Evolutionary conservation across 2,797 vertebrate species (phyloP).

Genomic region (Chelon auratus): DNA sequence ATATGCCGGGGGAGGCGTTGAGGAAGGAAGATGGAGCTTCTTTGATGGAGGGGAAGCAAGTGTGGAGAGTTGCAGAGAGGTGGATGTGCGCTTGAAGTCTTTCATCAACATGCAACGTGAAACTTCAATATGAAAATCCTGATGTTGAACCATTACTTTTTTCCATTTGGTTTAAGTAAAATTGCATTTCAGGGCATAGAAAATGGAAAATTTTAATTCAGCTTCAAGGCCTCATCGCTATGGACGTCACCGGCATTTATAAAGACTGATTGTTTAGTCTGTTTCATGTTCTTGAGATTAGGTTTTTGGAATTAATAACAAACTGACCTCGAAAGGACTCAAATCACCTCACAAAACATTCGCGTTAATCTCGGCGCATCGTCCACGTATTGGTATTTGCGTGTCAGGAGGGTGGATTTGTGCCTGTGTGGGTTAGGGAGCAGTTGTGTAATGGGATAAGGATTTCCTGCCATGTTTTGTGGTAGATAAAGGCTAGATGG

Average conservation of each 20-base stretch:
- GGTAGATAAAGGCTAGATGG: constrained; percentile 61
- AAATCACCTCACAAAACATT: constrained; percentile 10
- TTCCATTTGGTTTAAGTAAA: constrained; percentile 4
- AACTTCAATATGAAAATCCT: constrained; percentile 19
- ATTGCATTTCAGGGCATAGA: not conserved
- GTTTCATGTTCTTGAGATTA: not conserved
- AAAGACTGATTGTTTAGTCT: constrained; percentile 13
- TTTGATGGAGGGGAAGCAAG: constrained; percentile 45
- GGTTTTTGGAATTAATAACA: constrained; percentile 2
- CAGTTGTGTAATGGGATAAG: constrained; percentile 67
- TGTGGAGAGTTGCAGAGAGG: constrained; percentile 28
- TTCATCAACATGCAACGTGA: constrained; percentile 30
- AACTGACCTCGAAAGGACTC: not conserved
- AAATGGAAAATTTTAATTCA: not conserved
- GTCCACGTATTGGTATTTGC: constrained; percentile 26
- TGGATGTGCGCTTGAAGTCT: constrained; percentile 14
- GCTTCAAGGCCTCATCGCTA: not conserved
- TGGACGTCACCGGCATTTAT: constrained; percentile 11
- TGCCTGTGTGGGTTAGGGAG: constrained; percentile 24
- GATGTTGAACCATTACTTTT: constrained; percentile 9
- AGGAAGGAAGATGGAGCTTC: constrained; percentile 35
- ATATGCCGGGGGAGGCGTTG: constrained; percentile 46
- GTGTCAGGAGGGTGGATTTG: constrained; percentile 33
- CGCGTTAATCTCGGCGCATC: not conserved
- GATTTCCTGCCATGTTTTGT: constrained; percentile 70